Evolutionary conservation across 1,140 invertebrate species (phyloP), one percentile per base, ranked within the genome.

Genomic region (Tribolium madens): DNA sequence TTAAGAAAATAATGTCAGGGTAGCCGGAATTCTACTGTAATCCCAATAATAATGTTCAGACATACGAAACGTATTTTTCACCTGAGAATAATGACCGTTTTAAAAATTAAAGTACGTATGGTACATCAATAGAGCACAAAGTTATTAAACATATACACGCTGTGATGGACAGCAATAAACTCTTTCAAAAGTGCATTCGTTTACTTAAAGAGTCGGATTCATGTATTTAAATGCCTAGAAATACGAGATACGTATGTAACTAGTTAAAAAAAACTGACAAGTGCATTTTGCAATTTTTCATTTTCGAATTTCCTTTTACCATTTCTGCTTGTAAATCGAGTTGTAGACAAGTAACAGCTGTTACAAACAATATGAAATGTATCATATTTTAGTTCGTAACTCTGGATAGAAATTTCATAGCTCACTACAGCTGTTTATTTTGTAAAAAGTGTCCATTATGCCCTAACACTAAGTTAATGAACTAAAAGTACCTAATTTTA

Each of bases 1-100:
- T 79, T 77, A 74, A 71, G 60, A 60, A 79, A 79, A 77, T 73
- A 74, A 71, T 76, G 78, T 73, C 76, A 78, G 76, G 57, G 26
- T 76, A 73, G 57, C 42, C 46, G 42, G 13, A 70, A 52, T 33
- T 64, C 57, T 36, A 18, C 60, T 4, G 76, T 73, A 52, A 73
- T 69, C 70, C 71, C 15, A 31, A 53, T 76, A 78, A 78, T 76
- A 78, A 78, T 76, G 74, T 68, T 78, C 48, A 33, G 70, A 48
- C 72, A 64, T 31, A 73, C 53, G 26, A 52, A 31, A 48, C 26
- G 1, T 68, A 75, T 52, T 26, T 75, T 50, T 72, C 15, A 75
- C 52, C 74, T 52, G 57, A 48, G 7, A 31, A 26, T 12, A 42
- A 33, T 14, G 42, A 31, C 26, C 42, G 10, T 21, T 75, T 75